Percentiles rank a stretch among this genome's conserved stretches.
Evolutionary conservation across 2,113 vertebrate species (phyloP).

Genomic region (Gnathonemus longibarbis): DNA sequence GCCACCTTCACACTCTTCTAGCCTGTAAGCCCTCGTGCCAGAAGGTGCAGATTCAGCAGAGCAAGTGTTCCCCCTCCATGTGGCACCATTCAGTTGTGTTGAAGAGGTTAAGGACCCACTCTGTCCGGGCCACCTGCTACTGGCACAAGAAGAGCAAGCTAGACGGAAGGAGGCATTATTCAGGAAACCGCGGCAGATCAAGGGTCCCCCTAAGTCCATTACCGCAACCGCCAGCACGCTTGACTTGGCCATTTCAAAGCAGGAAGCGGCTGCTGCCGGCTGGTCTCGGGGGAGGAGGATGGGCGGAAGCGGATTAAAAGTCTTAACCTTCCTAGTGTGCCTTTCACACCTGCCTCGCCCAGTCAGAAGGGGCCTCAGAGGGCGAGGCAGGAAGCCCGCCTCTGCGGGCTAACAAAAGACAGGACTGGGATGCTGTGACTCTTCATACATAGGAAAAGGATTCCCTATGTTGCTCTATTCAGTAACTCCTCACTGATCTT

Average conservation of each 20-base stretch:
- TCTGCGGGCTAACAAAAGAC: background rate
- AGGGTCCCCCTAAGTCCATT: background rate
- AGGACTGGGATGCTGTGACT: background rate
- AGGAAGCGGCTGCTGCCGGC: constrained; percentile 43
- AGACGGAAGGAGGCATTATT: constrained; percentile 10
- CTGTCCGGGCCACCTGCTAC: constrained; percentile 4
- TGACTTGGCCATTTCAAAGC: constrained; percentile 52
- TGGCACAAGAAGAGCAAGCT: background rate
- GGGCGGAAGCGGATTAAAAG: constrained; percentile 31
- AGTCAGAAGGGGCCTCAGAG: constrained; percentile 20
- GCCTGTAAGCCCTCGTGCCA: background rate
- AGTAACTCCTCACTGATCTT: background rate
- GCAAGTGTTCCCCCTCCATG: background rate
- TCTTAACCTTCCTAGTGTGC: constrained; percentile 21
- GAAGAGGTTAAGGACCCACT: background rate
- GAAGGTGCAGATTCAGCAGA: background rate
- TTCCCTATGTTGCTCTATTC: background rate
- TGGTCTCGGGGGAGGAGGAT: constrained; percentile 29
- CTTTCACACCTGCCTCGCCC: constrained; percentile 28
- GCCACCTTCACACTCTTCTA: background rate
- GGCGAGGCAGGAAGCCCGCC: background rate
- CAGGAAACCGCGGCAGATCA: constrained; percentile 1
- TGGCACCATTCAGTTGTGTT: background rate
- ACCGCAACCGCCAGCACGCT: background rate
- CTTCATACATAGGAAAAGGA: background rate